These are phyloP conservation scores for Coreius guichenoti DNA, from an alignment of 2,797 vertebrate species.

Conservation along the genomic window DNA sequence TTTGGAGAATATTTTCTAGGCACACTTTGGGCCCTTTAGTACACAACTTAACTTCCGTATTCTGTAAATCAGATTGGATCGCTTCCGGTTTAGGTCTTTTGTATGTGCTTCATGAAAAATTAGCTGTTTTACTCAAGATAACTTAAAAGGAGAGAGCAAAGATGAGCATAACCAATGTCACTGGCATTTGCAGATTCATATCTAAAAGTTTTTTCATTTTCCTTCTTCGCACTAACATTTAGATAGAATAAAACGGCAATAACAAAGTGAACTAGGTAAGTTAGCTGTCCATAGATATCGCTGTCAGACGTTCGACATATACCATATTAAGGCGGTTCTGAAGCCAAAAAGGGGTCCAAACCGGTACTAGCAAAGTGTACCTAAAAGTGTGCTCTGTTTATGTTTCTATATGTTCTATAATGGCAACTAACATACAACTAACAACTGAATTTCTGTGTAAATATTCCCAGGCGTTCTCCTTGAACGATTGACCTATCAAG, in stretches of 20 bases:
- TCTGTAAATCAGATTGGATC: neutral
- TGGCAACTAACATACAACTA: constrained; percentile 1
- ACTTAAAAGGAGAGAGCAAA: neutral
- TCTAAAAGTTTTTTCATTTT: neutral
- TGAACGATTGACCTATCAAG: constrained; percentile 6
- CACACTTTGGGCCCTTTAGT: too few relatives aligned
- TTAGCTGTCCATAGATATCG: neutral
- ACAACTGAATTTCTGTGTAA: neutral
- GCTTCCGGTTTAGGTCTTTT: neutral
- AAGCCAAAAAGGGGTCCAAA: too few relatives aligned
- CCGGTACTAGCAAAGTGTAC: too few relatives aligned
- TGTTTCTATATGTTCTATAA: neutral
- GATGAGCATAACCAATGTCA: neutral
- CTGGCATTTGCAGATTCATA: neutral
- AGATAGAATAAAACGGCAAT: neutral
- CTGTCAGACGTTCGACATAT: too few relatives aligned
- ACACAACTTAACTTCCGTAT: neutral
- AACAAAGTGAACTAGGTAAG: neutral
- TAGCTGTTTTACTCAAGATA: neutral
- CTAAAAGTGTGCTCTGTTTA: too few relatives aligned
- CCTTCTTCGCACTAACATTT: neutral
- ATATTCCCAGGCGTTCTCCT: neutral
- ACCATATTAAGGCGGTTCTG: too few relatives aligned
- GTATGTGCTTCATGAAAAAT: neutral
- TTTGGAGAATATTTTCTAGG: too few relatives aligned